Percentiles rank a stretch among this genome's conserved stretches.
These are phyloP conservation scores for Zele albiditarsus DNA, from an alignment of 2,888 invertebrate genomes.

Conservation along the genomic window DNA sequence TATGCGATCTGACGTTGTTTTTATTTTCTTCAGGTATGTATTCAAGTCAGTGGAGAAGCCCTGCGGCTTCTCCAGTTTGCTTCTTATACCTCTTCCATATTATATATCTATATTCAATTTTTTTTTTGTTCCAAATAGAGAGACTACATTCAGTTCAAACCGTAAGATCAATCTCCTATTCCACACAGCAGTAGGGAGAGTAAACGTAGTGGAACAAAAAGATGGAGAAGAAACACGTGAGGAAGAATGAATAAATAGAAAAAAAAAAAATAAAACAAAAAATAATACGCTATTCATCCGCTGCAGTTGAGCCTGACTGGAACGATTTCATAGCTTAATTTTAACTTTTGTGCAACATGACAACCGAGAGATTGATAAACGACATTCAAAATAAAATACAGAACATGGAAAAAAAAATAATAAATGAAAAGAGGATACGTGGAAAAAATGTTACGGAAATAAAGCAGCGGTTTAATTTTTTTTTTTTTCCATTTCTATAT, in stretches of 20 bases:
- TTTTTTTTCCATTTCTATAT: too few species aligned
- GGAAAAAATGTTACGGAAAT: background rate
- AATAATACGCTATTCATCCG: conserved; percentile 27
- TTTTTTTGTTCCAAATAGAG: background rate
- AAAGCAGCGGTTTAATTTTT: background rate
- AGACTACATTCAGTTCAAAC: background rate
- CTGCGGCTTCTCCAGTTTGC: background rate
- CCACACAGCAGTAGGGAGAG: background rate
- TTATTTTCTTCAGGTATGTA: background rate
- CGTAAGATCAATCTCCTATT: conserved; percentile 1
- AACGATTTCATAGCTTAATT: conserved; percentile 32
- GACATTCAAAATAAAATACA: conserved; percentile 12
- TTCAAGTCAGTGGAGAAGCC: conserved; percentile 1
- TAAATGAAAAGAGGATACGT: background rate
- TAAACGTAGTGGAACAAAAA: background rate
- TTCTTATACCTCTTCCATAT: background rate
- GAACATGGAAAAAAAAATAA: background rate
- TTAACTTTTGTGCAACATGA: conserved; percentile 24
- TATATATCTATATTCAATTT: background rate
- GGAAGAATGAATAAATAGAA: background rate
- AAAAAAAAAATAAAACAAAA: background rate
- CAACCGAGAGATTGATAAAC: conserved; percentile 30
- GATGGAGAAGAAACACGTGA: background rate
- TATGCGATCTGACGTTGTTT: background rate
- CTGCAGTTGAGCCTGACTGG: background rate